A percentile compares a stretch with the other conserved stretches of the same genome.
phyloP scores from a whole-genome alignment of 2,113 vertebrate species.

The Channa maculata region DNA sequence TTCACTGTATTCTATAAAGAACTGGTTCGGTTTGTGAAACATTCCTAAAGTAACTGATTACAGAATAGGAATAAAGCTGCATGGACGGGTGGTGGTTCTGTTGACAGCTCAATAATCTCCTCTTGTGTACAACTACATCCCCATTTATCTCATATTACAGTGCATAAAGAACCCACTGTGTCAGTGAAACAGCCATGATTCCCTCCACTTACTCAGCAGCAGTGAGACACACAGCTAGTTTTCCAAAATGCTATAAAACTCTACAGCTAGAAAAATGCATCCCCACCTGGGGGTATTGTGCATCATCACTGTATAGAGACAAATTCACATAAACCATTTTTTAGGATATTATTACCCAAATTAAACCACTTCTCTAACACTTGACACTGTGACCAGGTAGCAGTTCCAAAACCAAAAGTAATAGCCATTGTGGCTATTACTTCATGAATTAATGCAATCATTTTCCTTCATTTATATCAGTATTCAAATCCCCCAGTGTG shows the following conservation, averaged over 20 bases:
- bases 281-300: too few relatives aligned
- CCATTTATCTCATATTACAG: conserved; percentile 42
- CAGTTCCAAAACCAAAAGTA: too few relatives aligned
- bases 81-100: neutral
- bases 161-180: conserved; percentile 28
- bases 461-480: neutral
- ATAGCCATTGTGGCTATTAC: too few relatives aligned
- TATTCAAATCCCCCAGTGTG: too few relatives aligned
- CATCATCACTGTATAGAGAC: too few relatives aligned
- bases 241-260: too few relatives aligned
- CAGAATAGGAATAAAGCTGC: conserved; percentile 15
- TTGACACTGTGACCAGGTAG: too few relatives aligned
- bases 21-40: neutral
- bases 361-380: too few relatives aligned
- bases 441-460: neutral
- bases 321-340: too few relatives aligned
- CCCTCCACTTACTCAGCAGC: neutral
- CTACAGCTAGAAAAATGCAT: too few relatives aligned
- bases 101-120: conserved; percentile 23
- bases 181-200: conserved; percentile 6
- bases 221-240: neutral
- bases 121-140: conserved; percentile 12
- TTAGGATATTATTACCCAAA: too few relatives aligned
- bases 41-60: conserved; percentile 25
- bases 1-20: neutral